Evolutionary conservation across 2,113 vertebrate genomes (phyloP).

Genomic region (Sphyrna mokarran): DNA sequence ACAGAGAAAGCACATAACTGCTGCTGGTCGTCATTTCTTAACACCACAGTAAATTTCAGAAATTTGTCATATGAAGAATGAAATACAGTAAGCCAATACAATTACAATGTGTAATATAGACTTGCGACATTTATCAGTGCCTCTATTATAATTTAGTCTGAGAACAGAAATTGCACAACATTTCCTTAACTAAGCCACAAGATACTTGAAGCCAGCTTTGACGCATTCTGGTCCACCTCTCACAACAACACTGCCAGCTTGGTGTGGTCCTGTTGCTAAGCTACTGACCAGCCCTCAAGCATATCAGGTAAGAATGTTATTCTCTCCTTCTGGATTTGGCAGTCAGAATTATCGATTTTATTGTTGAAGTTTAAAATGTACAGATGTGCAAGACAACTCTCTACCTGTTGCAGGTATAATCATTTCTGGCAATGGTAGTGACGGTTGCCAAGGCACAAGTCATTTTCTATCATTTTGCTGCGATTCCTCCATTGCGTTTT

Average conservation of each 20-base stretch:
- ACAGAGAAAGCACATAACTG: background rate
- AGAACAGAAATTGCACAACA: background rate
- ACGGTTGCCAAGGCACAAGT: background rate
- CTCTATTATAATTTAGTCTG: too few species aligned
- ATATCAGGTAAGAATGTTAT: conserved; percentile 54
- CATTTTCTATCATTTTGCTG: background rate
- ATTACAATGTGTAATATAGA: background rate
- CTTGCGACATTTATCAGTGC: background rate
- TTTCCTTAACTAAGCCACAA: conserved; percentile 60
- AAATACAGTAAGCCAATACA: background rate
- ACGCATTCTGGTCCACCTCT: conserved; percentile 70
- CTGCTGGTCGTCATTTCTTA: background rate
- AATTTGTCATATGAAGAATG: background rate
- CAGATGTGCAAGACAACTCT: background rate
- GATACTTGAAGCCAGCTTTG: conserved; percentile 69
- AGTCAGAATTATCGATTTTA: background rate
- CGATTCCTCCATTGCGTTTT: background rate
- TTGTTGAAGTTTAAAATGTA: background rate
- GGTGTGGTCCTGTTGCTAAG: conserved; percentile 59
- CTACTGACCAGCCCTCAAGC: conserved; percentile 61
- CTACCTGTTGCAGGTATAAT: background rate
- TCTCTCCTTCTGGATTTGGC: background rate
- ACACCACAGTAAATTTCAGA: background rate
- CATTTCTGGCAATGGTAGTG: background rate
- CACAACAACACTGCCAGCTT: conserved; percentile 60